Percentiles rank a stretch among this genome's conserved stretches.
Evolutionary conservation across 2,888 invertebrate species (phyloP).

Genomic region (Orgyia antiqua): DNA sequence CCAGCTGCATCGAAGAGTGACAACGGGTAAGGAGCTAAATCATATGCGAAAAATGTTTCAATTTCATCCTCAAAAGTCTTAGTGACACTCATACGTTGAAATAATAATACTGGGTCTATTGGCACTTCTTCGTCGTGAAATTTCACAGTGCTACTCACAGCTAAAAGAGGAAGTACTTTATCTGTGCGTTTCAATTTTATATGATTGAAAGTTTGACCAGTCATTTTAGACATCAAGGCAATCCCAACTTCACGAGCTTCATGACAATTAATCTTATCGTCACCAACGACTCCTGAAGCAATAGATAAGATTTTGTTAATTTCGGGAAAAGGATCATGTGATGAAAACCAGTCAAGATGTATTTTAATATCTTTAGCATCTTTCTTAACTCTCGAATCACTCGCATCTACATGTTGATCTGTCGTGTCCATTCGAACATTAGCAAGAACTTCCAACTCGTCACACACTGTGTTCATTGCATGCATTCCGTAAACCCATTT

Average conservation of each 20-base stretch:
- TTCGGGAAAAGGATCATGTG: conserved; percentile 2
- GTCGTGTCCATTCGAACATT: conserved; percentile 24
- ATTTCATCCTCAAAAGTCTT: background rate
- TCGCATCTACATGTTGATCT: conserved; percentile 35
- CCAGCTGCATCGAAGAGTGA: background rate
- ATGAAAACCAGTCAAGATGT: conserved; percentile 1
- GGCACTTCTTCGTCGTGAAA: background rate
- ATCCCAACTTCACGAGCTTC: conserved; percentile 32
- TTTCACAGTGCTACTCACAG: background rate
- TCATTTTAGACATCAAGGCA: conserved; percentile 25
- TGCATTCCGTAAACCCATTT: conserved; percentile 2
- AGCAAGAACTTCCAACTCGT: conserved; percentile 26
- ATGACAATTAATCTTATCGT: conserved; percentile 22
- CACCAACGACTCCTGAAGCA: conserved; percentile 22
- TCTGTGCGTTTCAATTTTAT: background rate
- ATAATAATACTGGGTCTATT: background rate
- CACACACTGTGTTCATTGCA: conserved; percentile 19
- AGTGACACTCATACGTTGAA: background rate
- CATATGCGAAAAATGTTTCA: conserved; percentile 1
- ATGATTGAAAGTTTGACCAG: conserved; percentile 23
- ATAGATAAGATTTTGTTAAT: conserved; percentile 21
- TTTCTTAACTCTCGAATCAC: conserved; percentile 19
- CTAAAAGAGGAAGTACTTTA: background rate
- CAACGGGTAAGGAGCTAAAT: background rate
- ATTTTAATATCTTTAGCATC: background rate